phyloP scores from a whole-genome alignment of 2,888 invertebrate genomes.

The Hemaris fuciformis region DNA sequence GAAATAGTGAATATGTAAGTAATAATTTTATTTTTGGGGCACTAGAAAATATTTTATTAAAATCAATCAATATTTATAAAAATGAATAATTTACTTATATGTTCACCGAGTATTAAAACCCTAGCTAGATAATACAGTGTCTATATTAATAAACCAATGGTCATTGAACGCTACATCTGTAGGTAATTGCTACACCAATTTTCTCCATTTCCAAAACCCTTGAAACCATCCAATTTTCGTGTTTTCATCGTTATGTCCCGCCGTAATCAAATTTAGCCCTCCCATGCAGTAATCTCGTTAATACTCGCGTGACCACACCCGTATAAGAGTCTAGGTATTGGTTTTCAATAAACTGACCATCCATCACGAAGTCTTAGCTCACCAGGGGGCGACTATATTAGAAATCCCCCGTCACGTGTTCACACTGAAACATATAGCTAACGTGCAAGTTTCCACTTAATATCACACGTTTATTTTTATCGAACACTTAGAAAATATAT shows the following conservation, averaged over 20 bases:
- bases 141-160: too few relatives aligned
- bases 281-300: slow-evolving; percentile 52
- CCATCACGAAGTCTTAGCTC: slow-evolving; percentile 74
- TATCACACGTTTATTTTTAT: background rate
- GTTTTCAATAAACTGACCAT: slow-evolving; percentile 77
- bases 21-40: too few relatives aligned
- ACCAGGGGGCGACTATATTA: slow-evolving; percentile 76
- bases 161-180: too few relatives aligned
- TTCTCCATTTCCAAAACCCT: background rate
- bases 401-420: slow-evolving; percentile 71
- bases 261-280: slow-evolving; percentile 52
- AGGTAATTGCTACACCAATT: background rate
- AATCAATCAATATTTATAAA: too few relatives aligned
- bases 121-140: too few relatives aligned
- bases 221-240: background rate
- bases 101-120: too few relatives aligned
- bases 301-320: slow-evolving; percentile 65
- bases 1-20: too few relatives aligned
- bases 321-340: slow-evolving; percentile 63
- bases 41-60: too few relatives aligned
- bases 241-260: background rate
- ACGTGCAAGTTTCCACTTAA: background rate
- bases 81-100: too few relatives aligned
- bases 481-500: background rate
- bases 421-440: slow-evolving; percentile 23